Evolutionary conservation across 1,140 invertebrate species (phyloP).

Genomic region (Zaprionus ghesquierei): DNA sequence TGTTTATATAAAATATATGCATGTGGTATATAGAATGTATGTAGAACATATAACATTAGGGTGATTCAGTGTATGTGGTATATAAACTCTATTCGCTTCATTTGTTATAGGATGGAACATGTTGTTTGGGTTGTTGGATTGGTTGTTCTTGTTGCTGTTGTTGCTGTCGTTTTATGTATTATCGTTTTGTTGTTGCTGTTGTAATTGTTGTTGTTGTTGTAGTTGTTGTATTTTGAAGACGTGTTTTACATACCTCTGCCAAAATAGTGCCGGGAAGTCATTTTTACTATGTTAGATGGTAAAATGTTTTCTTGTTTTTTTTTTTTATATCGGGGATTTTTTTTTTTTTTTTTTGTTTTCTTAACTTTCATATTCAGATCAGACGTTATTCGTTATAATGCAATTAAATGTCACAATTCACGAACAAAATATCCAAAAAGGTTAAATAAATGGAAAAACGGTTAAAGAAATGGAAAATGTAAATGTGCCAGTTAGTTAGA

Average conservation of each 20-base stretch:
- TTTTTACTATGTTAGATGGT: conserved; percentile 76
- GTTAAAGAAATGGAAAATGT: conserved; percentile 14
- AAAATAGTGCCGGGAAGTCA: conserved; percentile 83
- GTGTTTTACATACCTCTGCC: conserved; percentile 82
- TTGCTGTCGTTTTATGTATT: conserved; percentile 16
- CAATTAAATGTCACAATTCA: conserved; percentile 26
- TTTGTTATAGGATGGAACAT: conserved; percentile 1
- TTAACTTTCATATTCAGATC: conserved; percentile 21
- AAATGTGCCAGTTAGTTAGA: conserved; percentile 13
- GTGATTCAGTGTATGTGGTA: conserved; percentile 50
- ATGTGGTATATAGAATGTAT: conserved; percentile 2
- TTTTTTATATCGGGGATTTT: too few relatives aligned
- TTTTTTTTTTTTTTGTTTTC: conserved; percentile 18
- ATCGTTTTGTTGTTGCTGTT: conserved; percentile 3
- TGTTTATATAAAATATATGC: conserved; percentile 22
- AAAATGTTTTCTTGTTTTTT: conserved; percentile 35
- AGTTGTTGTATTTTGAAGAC: conserved; percentile 48
- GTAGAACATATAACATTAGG: conserved; percentile 44
- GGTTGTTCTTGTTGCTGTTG: conserved; percentile 31
- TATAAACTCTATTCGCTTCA: neutral
- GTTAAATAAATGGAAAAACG: conserved; percentile 5
- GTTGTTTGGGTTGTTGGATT: neutral
- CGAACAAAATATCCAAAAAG: neutral
- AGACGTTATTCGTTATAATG: conserved; percentile 8
- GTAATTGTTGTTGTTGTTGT: conserved; percentile 9